phyloP scores from a whole-genome alignment of 1,140 invertebrate species.

The Zelostemma sp. region DNA sequence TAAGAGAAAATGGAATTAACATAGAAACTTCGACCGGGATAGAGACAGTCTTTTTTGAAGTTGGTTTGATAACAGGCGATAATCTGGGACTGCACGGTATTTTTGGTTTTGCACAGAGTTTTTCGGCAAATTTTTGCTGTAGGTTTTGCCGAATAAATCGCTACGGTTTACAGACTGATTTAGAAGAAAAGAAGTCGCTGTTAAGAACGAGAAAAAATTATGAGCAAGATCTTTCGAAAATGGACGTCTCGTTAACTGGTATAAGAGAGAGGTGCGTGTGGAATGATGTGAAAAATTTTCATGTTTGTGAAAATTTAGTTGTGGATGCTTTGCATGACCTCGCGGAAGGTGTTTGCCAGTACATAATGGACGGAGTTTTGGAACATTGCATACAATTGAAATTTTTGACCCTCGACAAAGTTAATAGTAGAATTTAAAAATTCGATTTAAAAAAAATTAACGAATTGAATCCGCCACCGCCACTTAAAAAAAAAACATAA shows the following conservation, averaged over 20 bases:
- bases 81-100: constrained; percentile 31
- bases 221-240: constrained; percentile 1
- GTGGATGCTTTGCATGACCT: constrained; percentile 25
- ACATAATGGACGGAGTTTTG: constrained; percentile 4
- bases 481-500: constrained; percentile 18
- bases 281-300: too few species aligned
- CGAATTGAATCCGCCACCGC: constrained; percentile 15
- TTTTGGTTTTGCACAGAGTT: constrained; percentile 17
- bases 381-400: too few species aligned
- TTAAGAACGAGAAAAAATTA: constrained; percentile 16
- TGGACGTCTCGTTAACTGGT: constrained; percentile 8
- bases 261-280: constrained; percentile 21
- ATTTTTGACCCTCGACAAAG: constrained; percentile 12
- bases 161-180: neutral
- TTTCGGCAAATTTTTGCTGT: constrained; percentile 22
- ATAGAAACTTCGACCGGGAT: constrained; percentile 4
- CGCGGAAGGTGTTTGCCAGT: constrained; percentile 17
- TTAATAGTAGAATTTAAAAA: constrained; percentile 16
- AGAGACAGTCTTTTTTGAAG: constrained; percentile 22
- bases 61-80: constrained; percentile 18
- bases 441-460: constrained; percentile 15
- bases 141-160: constrained; percentile 17
- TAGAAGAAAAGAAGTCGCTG: neutral
- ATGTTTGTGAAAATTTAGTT: constrained; percentile 16
- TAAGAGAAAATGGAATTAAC: constrained; percentile 21